Conservation (phyloP, 2,888 invertebrate species). For the Lycaena phlaeas region DNA sequence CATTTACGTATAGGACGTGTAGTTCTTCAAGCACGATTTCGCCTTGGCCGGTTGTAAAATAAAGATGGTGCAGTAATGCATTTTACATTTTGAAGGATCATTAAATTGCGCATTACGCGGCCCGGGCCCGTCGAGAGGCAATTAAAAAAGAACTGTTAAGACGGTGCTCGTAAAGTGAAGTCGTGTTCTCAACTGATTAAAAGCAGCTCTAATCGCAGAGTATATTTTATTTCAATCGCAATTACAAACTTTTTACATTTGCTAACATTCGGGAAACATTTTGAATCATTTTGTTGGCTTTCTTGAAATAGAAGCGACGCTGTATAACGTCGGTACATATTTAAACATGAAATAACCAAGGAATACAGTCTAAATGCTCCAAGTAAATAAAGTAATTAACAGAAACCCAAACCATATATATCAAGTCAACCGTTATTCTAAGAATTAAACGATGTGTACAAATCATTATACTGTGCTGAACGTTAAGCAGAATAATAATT, state of each 20-base stretch:
- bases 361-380: too few relatives aligned
- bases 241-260: constrained; percentile 25
- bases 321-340: too few relatives aligned
- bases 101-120: constrained; percentile 65
- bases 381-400: too few relatives aligned
- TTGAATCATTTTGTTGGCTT: constrained; percentile 27
- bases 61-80: constrained; percentile 66
- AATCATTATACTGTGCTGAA: too few relatives aligned
- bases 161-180: constrained; percentile 60
- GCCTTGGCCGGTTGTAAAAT: constrained; percentile 44
- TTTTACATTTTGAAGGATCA: constrained; percentile 68
- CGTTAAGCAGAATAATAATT: too few relatives aligned
- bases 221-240: constrained; percentile 48
- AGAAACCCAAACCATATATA: too few relatives aligned
- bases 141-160: constrained; percentile 69
- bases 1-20: neutral
- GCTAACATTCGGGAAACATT: constrained; percentile 30
- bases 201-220: constrained; percentile 47
- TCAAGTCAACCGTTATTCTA: too few relatives aligned
- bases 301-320: too few relatives aligned
- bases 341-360: too few relatives aligned
- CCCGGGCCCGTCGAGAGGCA: constrained; percentile 53
- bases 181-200: constrained; percentile 66
- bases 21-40: neutral
- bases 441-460: too few relatives aligned